These are phyloP conservation scores for Falco rusticolus DNA, from an alignment of 2,797 vertebrate species.

Conservation along the genomic window DNA sequence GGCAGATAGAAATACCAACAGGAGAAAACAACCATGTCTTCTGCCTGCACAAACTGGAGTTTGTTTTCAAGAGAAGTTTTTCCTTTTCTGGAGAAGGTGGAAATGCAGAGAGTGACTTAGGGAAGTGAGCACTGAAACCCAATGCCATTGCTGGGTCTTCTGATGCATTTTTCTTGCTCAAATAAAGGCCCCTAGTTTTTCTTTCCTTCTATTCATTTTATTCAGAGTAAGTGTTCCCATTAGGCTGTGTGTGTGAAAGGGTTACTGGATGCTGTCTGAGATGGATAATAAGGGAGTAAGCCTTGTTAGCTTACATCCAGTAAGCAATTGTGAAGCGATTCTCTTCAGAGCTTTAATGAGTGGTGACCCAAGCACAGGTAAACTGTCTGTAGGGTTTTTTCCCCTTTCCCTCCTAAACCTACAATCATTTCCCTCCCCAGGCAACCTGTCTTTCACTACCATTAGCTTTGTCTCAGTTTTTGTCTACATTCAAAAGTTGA, in stretches of 20 bases:
- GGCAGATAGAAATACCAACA: neutral
- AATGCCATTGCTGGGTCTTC: neutral
- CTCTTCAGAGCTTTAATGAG: constrained; percentile 21
- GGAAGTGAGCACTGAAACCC: neutral
- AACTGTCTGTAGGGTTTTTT: neutral
- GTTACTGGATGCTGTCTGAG: neutral
- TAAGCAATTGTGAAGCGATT: neutral
- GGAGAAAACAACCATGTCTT: neutral
- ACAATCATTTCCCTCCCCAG: constrained; percentile 19
- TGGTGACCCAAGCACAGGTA: neutral
- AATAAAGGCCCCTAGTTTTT: neutral
- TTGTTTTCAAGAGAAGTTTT: neutral
- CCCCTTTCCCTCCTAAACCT: neutral
- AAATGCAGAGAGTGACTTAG: neutral
- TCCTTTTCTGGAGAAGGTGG: neutral
- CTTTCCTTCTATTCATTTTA: neutral
- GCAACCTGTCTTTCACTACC: neutral
- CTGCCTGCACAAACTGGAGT: neutral
- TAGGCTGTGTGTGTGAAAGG: neutral
- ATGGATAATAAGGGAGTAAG: neutral
- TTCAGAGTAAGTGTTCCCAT: neutral
- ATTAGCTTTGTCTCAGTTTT: neutral
- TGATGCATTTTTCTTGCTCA: neutral
- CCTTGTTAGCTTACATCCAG: no score
- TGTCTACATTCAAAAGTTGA: neutral